phyloP scores from a whole-genome alignment of 2,113 vertebrate species.

The Tetrax tetrax region DNA sequence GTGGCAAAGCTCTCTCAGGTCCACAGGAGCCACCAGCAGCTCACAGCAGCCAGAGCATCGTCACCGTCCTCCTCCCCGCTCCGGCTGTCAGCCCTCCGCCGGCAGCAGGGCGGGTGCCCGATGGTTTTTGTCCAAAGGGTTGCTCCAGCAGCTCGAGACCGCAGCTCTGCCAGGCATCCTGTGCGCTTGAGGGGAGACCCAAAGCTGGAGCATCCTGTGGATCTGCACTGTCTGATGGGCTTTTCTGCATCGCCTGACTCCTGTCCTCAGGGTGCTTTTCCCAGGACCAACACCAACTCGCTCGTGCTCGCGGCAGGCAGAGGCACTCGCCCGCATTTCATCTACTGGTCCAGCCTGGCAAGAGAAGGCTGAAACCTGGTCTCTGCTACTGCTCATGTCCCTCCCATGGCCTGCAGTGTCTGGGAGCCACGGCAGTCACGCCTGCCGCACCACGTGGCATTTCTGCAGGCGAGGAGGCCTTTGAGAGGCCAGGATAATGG shows the following conservation, averaged over 20 bases:
- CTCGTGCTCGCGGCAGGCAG: not conserved
- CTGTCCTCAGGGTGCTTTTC: rapidly evolving
- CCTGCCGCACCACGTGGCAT: rapidly evolving
- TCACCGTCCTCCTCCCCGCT: not conserved
- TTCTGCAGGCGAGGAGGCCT: constrained; percentile 38
- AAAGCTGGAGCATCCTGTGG: not conserved
- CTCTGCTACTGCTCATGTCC: not conserved
- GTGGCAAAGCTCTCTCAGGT: not conserved
- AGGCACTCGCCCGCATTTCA: not conserved
- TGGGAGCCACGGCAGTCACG: not conserved
- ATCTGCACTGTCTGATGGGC: not conserved
- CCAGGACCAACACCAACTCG: not conserved
- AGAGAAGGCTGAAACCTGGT: not conserved
- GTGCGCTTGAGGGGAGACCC: not conserved
- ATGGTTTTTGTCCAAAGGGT: not conserved
- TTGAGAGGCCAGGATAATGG: constrained; percentile 60
- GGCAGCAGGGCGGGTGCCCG: not conserved
- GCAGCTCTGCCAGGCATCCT: not conserved
- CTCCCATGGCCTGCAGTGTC: not conserved
- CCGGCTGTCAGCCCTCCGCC: not conserved
- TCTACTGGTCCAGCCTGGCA: not conserved
- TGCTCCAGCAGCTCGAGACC: not conserved
- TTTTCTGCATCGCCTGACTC: rapidly evolving
- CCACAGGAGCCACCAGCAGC: not conserved
- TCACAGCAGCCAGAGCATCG: rapidly evolving